Percentiles rank a stretch among this genome's conserved stretches.
These are phyloP conservation scores for Cervus canadensis DNA, from an alignment of 2,113 vertebrate genomes.

Conservation along the genomic window DNA sequence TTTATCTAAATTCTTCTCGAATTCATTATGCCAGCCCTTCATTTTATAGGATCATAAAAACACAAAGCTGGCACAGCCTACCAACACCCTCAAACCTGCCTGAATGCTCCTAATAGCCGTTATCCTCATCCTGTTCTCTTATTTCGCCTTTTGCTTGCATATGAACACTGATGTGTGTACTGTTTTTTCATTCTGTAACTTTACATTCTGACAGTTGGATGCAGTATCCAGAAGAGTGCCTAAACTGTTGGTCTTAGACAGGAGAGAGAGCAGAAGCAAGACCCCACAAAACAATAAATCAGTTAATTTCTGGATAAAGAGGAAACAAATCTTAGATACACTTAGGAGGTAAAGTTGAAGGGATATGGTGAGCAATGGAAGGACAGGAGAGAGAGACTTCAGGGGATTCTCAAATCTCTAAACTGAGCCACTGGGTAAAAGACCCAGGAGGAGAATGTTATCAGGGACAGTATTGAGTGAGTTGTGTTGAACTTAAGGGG, in stretches of 20 bases:
- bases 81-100: background rate
- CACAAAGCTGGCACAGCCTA: background rate
- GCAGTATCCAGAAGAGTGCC: background rate
- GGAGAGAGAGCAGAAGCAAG: background rate
- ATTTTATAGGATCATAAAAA: background rate
- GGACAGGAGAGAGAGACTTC: background rate
- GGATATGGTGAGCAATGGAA: background rate
- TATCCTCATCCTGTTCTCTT: background rate
- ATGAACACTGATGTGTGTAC: background rate
- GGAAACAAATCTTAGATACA: background rate
- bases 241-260: background rate
- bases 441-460: background rate
- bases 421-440: background rate
- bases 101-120: rapidly evolving
- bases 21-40: background rate
- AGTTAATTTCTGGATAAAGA: background rate
- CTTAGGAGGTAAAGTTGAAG: background rate
- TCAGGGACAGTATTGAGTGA: background rate
- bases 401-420: background rate
- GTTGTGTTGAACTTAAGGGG: background rate
- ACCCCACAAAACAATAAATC: background rate
- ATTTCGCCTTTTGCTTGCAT: background rate
- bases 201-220: background rate
- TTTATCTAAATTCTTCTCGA: background rate
- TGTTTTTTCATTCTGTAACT: background rate